phyloP scores from a whole-genome alignment of 30 jellyfish, hydroid and myxozoan genomes.

The Aurelia sp. region DNA sequence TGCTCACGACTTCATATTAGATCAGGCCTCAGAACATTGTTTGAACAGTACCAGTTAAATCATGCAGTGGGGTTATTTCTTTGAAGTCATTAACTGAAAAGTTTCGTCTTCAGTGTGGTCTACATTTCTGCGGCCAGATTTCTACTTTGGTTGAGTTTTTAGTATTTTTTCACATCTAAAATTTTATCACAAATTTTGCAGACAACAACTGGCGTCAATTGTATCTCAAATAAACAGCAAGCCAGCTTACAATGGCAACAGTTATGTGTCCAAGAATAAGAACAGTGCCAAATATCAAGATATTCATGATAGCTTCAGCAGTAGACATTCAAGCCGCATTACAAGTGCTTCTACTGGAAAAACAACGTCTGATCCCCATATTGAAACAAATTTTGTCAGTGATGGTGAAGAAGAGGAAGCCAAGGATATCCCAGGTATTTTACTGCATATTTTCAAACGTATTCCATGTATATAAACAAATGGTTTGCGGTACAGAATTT shows the following conservation, averaged over 20 bases:
- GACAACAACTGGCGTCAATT: conserved; percentile 7
- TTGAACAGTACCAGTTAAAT: too few species aligned
- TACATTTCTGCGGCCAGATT: too few species aligned
- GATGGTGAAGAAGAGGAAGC: conserved; percentile 9
- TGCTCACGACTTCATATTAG: too few species aligned
- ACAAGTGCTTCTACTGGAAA: conserved; percentile 27
- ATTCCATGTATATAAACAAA: too few species aligned
- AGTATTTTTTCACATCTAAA: too few species aligned
- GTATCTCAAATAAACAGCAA: conserved; percentile 14
- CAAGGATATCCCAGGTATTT: conserved; percentile 44
- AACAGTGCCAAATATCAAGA: neutral
- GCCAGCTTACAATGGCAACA: neutral
- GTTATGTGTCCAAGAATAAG: neutral
- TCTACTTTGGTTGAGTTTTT: too few species aligned
- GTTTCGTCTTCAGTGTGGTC: too few species aligned
- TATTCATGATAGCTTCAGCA: conserved; percentile 39
- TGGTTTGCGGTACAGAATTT: too few species aligned
- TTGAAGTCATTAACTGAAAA: too few species aligned
- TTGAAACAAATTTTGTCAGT: neutral
- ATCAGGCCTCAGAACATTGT: too few species aligned
- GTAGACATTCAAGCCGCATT: conserved; percentile 37
- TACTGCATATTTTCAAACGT: neutral
- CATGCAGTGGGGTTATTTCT: too few species aligned
- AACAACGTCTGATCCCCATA: conserved; percentile 4
- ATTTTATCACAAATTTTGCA: neutral